Evolutionary conservation across 1,140 invertebrate species (phyloP).

Genomic region (Anadara kagoshimensis): DNA sequence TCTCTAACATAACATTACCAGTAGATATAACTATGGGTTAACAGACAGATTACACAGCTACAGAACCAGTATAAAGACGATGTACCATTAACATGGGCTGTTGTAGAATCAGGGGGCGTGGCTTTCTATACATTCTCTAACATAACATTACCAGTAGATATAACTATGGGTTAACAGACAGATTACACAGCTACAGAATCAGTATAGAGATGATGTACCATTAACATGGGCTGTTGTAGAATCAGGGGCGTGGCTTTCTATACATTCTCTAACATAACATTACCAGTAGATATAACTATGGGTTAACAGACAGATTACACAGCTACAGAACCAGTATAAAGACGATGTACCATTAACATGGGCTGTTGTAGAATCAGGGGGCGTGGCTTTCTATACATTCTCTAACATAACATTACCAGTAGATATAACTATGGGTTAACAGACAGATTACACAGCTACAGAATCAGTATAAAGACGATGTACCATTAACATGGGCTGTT

Average conservation of each 20-base stretch:
- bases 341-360: slow-evolving; percentile 61
- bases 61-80: slow-evolving; percentile 36
- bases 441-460: too few species aligned
- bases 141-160: not conserved
- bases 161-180: too few species aligned
- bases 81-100: slow-evolving; percentile 62
- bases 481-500: slow-evolving; percentile 64
- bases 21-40: not conserved
- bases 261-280: not conserved
- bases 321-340: not conserved
- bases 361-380: slow-evolving; percentile 66
- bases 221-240: slow-evolving; percentile 67
- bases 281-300: not conserved
- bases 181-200: not conserved
- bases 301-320: too few species aligned
- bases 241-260: slow-evolving; percentile 66
- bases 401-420: not conserved
- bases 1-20: not conserved
- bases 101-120: slow-evolving; percentile 65
- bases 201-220: slow-evolving; percentile 50
- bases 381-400: slow-evolving; percentile 61
- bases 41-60: too few species aligned
- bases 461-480: slow-evolving; percentile 40
- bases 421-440: too few species aligned
- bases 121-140: slow-evolving; percentile 53